A percentile compares a stretch with the other conserved stretches of the same genome.
These are phyloP conservation scores for Calameuta filiformis DNA, from an alignment of 2,888 invertebrate species.

Conservation along the genomic window DNA sequence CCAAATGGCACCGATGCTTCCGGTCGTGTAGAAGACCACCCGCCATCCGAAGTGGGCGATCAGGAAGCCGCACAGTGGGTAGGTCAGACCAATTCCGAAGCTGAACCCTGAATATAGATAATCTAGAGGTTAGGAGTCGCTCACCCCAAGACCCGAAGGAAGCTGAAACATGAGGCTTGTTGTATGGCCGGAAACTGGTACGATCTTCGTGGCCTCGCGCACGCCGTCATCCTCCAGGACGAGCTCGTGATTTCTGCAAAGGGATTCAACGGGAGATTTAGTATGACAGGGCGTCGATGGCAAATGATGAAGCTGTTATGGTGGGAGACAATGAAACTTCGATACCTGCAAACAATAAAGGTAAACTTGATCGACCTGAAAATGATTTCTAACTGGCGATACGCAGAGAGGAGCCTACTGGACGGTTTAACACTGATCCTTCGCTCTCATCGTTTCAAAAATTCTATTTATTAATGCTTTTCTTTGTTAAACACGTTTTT, in stretches of 20 bases:
- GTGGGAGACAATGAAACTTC: constrained; percentile 63
- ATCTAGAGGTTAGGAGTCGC: constrained; percentile 63
- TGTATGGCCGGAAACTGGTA: constrained; percentile 5
- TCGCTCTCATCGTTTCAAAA: constrained; percentile 10
- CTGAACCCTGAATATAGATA: constrained; percentile 73
- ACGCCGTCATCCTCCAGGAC: constrained; percentile 24
- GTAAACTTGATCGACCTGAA: constrained; percentile 16
- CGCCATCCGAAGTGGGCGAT: constrained; percentile 77
- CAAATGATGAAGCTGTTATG: constrained; percentile 47
- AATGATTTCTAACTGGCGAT: not conserved
- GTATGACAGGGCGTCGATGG: constrained; percentile 49
- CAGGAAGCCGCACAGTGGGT: constrained; percentile 77
- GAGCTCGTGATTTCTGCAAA: constrained; percentile 56
- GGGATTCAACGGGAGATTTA: constrained; percentile 63
- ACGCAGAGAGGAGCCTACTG: constrained; percentile 5
- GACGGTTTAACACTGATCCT: constrained; percentile 8
- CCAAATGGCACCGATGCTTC: constrained; percentile 74
- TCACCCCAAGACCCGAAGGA: constrained; percentile 59
- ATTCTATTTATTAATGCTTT: constrained; percentile 9
- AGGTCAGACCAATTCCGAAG: constrained; percentile 79
- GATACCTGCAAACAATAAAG: constrained; percentile 52
- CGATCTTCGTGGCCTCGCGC: not conserved
- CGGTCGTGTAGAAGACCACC: constrained; percentile 77
- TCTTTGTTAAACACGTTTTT: not conserved
- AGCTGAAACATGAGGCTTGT: constrained; percentile 60